Percentiles rank a stretch among this genome's conserved stretches.
These are phyloP conservation scores for Mormyrus proboscirostris DNA, from an alignment of 2,797 vertebrate genomes.

Conservation along the genomic window DNA sequence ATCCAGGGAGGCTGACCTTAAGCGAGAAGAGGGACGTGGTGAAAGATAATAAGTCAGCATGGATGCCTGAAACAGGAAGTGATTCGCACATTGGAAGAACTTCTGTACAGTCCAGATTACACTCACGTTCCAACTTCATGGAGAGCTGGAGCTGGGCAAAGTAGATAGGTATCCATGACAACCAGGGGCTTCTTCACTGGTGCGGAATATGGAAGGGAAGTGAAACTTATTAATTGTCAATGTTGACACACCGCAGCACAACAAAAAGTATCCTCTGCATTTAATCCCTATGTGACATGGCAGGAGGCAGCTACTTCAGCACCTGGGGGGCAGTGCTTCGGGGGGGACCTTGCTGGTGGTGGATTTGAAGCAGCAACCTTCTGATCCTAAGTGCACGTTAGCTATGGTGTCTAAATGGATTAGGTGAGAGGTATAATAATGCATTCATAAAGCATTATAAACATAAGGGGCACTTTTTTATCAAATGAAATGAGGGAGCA, in stretches of 20 bases:
- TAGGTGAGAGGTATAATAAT: background rate
- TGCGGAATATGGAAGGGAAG: conserved; percentile 25
- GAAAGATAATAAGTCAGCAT: background rate
- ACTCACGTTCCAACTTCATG: conserved; percentile 92
- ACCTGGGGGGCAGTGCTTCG: background rate
- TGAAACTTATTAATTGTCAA: background rate
- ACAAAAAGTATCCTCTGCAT: background rate
- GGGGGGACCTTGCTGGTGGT: background rate
- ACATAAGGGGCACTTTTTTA: background rate
- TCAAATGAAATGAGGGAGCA: conserved; percentile 19
- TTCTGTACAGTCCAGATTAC: background rate
- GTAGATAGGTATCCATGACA: conserved; percentile 89
- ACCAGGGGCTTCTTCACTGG: conserved; percentile 86
- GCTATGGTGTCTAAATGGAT: background rate
- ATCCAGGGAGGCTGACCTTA: conserved; percentile 87
- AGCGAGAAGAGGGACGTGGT: conserved; percentile 28
- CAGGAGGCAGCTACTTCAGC: background rate
- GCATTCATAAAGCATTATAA: too few species aligned
- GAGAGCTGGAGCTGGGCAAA: conserved; percentile 88
- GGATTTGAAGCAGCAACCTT: background rate
- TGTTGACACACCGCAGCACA: background rate
- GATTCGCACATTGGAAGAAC: background rate
- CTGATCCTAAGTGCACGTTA: background rate
- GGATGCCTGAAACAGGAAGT: background rate
- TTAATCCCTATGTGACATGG: background rate